Evolutionary conservation across 2,113 vertebrate species (phyloP).

Genomic region (Etheostoma cragini): DNA sequence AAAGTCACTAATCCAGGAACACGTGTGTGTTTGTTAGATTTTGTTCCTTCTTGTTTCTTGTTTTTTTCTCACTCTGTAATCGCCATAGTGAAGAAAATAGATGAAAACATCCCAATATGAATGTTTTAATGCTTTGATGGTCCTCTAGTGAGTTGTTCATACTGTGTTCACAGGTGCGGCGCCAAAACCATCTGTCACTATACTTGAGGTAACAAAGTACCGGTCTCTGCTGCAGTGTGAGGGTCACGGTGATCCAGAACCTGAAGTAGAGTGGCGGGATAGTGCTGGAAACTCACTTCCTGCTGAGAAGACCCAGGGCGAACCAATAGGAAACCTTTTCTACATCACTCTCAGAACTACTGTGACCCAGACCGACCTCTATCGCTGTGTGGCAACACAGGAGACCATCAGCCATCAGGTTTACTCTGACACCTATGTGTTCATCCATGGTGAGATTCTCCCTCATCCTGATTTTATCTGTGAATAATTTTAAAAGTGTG

Average conservation of each 20-base stretch:
- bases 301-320: neutral
- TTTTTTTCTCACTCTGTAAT: too few species aligned
- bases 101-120: too few species aligned
- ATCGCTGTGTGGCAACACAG: neutral
- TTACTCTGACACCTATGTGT: neutral
- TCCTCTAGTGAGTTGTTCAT: too few species aligned
- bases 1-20: too few species aligned
- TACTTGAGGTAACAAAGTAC: fast-evolving
- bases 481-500: too few species aligned
- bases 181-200: fast-evolving
- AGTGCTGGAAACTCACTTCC: neutral
- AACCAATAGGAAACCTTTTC: neutral
- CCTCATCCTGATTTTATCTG: neutral
- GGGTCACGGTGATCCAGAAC: neutral
- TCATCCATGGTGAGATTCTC: neutral
- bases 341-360: neutral
- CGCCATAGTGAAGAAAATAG: too few species aligned
- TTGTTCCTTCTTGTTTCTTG: too few species aligned
- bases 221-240: neutral
- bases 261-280: neutral
- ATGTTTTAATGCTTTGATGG: too few species aligned
- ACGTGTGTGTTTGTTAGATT: too few species aligned
- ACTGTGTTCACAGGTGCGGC: neutral
- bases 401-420: neutral
- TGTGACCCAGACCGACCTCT: neutral